phyloP scores from a whole-genome alignment of 2,113 vertebrate species.

The Nothocercus julius region DNA sequence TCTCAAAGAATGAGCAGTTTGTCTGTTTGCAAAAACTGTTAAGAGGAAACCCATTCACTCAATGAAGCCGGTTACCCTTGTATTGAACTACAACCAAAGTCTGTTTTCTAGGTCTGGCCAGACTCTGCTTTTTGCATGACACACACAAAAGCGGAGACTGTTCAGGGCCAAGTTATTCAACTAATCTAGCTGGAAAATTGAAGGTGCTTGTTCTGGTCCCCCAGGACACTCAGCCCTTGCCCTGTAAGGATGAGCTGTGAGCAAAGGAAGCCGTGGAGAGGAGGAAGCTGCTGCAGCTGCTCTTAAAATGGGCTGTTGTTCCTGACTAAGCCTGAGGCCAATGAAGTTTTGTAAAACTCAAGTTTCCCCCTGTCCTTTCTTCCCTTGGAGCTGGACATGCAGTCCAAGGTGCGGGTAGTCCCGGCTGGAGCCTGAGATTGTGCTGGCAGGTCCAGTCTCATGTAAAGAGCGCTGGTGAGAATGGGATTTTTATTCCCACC shows the following conservation, averaged over 20 bases:
- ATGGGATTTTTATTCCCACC: not conserved
- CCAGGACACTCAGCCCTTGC: too few species aligned
- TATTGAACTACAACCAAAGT: not conserved
- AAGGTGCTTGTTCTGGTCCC: too few species aligned
- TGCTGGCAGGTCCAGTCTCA: not conserved
- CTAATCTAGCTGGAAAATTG: too few species aligned
- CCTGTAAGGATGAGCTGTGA: not conserved
- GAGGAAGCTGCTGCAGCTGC: not conserved
- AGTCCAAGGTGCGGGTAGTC: not conserved
- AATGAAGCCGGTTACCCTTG: not conserved
- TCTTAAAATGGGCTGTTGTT: not conserved
- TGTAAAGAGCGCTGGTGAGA: fast-evolving
- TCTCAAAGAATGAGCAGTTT: not conserved
- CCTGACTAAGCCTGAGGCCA: not conserved
- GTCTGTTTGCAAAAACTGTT: not conserved
- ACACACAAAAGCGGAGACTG: not conserved
- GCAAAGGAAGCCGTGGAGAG: not conserved
- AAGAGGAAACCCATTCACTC: fast-evolving
- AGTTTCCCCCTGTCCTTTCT: not conserved
- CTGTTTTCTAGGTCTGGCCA: too few species aligned
- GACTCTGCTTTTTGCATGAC: too few species aligned
- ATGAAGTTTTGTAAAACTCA: not conserved
- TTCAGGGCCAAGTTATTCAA: not conserved
- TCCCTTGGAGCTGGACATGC: not conserved
- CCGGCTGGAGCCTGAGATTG: not conserved